Conservation (phyloP, 92 coral and sea anemone genomes). For the Bergia sp. region DNA sequence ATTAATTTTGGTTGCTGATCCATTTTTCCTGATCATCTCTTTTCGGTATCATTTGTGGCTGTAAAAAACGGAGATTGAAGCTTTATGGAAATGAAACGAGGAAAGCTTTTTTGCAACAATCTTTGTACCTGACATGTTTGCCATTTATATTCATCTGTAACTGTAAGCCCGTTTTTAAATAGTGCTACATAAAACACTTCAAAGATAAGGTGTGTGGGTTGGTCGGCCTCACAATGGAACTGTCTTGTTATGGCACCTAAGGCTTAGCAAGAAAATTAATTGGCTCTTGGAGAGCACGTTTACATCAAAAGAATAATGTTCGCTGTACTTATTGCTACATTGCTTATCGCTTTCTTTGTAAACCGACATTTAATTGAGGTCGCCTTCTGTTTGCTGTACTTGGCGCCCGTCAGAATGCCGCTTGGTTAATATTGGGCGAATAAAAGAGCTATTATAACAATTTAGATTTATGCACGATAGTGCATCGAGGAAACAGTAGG, state of each 20-base stretch:
- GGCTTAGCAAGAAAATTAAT: conserved; percentile 48
- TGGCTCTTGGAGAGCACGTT: conserved; percentile 14
- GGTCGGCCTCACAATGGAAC: conserved; percentile 17
- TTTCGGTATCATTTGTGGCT: background rate
- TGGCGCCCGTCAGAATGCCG: conserved; percentile 30
- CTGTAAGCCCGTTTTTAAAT: background rate
- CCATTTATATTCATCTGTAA: background rate
- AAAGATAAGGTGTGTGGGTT: conserved; percentile 22
- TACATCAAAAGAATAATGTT: background rate
- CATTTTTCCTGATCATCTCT: background rate
- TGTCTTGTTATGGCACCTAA: conserved; percentile 17
- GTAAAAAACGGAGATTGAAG: background rate
- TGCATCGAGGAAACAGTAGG: too few relatives aligned
- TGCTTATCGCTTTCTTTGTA: background rate
- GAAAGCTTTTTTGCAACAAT: background rate
- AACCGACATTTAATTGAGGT: background rate
- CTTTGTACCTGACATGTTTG: background rate
- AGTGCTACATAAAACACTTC: background rate
- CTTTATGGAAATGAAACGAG: background rate
- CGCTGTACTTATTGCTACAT: background rate
- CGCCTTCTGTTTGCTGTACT: background rate
- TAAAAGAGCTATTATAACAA: too few relatives aligned
- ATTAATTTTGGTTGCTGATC: conserved; percentile 17
- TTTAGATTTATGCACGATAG: too few relatives aligned
- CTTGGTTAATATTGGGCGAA: background rate